Conservation (phyloP, 2,888 invertebrate species). For the Geotrupes spiniger region DNA sequence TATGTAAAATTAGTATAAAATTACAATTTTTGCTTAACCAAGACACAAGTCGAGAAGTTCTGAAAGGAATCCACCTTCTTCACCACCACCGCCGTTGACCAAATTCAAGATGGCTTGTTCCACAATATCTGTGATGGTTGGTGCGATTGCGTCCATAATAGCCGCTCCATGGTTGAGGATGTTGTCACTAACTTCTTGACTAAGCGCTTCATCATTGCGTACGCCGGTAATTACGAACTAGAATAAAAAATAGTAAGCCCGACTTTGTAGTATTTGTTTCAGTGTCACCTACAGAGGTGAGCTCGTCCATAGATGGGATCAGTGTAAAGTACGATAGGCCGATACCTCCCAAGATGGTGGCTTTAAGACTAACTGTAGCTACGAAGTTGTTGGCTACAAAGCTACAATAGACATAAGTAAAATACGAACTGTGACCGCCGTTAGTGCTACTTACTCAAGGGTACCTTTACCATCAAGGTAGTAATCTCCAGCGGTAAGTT, state of each 20-base stretch:
- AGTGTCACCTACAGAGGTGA: conserved; percentile 1
- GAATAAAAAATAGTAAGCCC: neutral
- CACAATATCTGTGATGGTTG: neutral
- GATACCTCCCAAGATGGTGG: conserved; percentile 12
- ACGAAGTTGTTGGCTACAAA: conserved; percentile 11
- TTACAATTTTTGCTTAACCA: neutral
- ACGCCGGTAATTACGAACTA: conserved; percentile 17
- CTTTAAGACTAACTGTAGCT: conserved; percentile 8
- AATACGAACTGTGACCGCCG: neutral
- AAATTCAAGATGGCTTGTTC: neutral
- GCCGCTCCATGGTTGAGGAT: conserved; percentile 9
- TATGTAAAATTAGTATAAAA: too few relatives aligned
- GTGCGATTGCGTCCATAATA: conserved; percentile 6
- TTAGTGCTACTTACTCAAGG: conserved; percentile 10
- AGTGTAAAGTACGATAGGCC: conserved; percentile 12
- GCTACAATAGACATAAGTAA: conserved; percentile 2
- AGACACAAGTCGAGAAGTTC: conserved; percentile 5
- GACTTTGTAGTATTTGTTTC: neutral
- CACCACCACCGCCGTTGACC: conserved; percentile 7
- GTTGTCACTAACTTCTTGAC: neutral
- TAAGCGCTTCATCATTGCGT: conserved; percentile 11
- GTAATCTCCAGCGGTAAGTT: neutral
- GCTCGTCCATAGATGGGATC: conserved; percentile 3
- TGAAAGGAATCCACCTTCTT: conserved; percentile 7
- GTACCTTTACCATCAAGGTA: conserved; percentile 11